phyloP scores from a whole-genome alignment of 2,113 vertebrate species.

The Leucopsar rothschildi region DNA sequence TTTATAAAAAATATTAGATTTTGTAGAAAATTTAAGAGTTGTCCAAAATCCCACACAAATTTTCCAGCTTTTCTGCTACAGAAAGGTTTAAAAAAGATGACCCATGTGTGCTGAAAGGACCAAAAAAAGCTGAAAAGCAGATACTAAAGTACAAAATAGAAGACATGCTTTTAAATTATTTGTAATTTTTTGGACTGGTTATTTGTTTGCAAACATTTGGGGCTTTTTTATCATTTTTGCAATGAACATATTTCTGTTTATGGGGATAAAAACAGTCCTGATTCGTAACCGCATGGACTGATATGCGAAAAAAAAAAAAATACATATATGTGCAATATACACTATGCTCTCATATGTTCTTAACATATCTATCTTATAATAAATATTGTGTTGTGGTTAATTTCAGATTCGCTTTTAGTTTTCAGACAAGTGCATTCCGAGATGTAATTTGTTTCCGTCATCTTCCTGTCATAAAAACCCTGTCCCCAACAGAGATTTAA shows the following conservation, averaged over 20 bases:
- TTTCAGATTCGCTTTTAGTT: background rate
- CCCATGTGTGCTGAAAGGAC: background rate
- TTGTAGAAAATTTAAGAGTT: background rate
- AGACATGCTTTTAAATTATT: background rate
- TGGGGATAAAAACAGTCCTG: background rate
- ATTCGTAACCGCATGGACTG: background rate
- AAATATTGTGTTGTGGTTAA: background rate
- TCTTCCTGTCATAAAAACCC: background rate
- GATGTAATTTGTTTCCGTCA: background rate
- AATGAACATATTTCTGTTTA: background rate
- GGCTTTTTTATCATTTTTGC: background rate
- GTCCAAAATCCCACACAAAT: background rate
- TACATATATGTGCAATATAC: background rate
- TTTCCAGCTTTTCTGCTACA: background rate
- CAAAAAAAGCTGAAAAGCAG: background rate
- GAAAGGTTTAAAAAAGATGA: background rate
- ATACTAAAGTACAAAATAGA: background rate
- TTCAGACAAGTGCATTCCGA: background rate
- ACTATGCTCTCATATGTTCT: background rate
- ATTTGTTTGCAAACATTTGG: background rate
- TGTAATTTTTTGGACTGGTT: background rate
- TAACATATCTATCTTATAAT: background rate
- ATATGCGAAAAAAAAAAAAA: background rate
- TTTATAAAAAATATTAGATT: background rate
- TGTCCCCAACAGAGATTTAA: background rate